Evolutionary conservation across 2,797 vertebrate species (phyloP).

Genomic region (Spinibarbus caldwelli): DNA sequence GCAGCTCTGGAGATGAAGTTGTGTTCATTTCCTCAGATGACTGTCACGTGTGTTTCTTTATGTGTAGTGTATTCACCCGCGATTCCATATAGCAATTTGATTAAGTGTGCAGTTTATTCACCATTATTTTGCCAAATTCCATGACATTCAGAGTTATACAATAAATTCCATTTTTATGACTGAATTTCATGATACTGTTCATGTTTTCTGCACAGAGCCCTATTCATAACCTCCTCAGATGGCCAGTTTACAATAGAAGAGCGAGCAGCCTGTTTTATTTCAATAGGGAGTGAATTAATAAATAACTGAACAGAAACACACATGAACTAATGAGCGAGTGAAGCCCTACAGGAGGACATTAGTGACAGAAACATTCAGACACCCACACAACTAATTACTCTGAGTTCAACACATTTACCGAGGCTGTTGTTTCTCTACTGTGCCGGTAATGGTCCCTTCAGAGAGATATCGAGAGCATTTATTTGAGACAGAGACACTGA

Average conservation of each 20-base stretch:
- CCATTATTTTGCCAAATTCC: too few species aligned
- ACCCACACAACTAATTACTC: background rate
- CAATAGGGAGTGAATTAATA: background rate
- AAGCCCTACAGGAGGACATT: background rate
- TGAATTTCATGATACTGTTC: background rate
- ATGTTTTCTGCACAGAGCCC: background rate
- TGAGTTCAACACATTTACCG: background rate
- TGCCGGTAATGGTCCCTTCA: too few species aligned
- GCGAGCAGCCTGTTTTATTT: background rate
- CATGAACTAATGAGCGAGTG: background rate
- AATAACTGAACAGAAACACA: background rate
- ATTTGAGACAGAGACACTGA: background rate
- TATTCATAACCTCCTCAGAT: too few species aligned
- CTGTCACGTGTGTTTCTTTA: too few species aligned
- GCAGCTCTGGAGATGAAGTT: background rate
- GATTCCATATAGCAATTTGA: too few species aligned
- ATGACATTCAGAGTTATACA: background rate
- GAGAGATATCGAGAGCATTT: background rate
- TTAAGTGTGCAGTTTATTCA: too few species aligned
- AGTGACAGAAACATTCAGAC: background rate
- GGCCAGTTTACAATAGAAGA: background rate
- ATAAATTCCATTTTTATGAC: background rate
- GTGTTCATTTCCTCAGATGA: background rate
- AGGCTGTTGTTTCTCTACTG: conserved; percentile 4
- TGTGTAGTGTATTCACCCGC: too few species aligned